phyloP scores from a whole-genome alignment of 2,888 invertebrate species.

The Leucozona laternaria region DNA sequence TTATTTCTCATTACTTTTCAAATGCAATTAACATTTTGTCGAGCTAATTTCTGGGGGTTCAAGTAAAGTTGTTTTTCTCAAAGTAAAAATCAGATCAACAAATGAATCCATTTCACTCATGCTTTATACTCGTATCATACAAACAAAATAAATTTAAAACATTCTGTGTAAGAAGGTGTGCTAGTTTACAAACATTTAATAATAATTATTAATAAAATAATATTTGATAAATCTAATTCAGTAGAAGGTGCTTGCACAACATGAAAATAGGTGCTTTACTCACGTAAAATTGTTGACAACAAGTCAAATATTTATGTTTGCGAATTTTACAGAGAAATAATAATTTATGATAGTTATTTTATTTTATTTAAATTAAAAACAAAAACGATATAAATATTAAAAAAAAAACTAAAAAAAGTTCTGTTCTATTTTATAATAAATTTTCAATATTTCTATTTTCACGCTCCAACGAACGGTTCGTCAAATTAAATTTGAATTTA shows the following conservation, averaged over 20 bases:
- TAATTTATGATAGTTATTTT: conserved; percentile 11
- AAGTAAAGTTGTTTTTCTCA: conserved; percentile 24
- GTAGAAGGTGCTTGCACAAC: conserved; percentile 58
- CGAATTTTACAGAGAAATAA: conserved; percentile 71
- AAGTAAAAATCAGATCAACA: conserved; percentile 15
- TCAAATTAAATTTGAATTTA: conserved; percentile 27
- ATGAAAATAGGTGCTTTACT: conserved; percentile 44
- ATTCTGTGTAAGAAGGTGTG: conserved; percentile 50
- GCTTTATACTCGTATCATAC: conserved; percentile 49
- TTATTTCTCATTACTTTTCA: conserved; percentile 49
- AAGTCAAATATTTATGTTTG: conserved; percentile 9
- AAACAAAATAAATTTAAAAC: conserved; percentile 63
- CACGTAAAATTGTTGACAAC: conserved; percentile 36
- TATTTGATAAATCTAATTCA: conserved; percentile 13
- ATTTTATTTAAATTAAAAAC: conserved; percentile 12
- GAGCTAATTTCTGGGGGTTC: conserved; percentile 66
- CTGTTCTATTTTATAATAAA: conserved; percentile 41
- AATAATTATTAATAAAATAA: neutral
- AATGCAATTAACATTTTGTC: conserved; percentile 69
- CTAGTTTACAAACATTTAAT: conserved; percentile 23
- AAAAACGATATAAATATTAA: conserved; percentile 9
- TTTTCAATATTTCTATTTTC: conserved; percentile 72
- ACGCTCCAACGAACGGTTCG: conserved; percentile 68
- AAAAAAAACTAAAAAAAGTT: neutral
- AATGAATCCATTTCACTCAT: conserved; percentile 46